Percentiles rank a stretch among this genome's conserved stretches.
Evolutionary conservation across 2,113 vertebrate genomes (phyloP).

Genomic region (Carettochelys insculpta): DNA sequence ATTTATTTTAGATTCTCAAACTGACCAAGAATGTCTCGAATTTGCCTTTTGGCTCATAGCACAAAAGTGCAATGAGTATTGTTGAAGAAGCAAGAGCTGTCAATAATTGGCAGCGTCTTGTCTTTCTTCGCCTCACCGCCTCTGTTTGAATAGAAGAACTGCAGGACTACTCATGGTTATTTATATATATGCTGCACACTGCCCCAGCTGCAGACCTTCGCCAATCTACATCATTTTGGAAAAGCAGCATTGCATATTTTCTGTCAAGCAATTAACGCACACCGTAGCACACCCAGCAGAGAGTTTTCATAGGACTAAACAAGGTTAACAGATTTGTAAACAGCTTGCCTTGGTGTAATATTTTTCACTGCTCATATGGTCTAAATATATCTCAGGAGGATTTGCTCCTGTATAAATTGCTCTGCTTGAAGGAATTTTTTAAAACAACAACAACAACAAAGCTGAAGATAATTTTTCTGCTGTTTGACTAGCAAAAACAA

Average conservation of each 20-base stretch:
- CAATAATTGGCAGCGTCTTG: background rate
- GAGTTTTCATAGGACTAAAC: slow-evolving; percentile 39
- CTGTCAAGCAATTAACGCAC: slow-evolving; percentile 34
- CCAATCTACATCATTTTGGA: background rate
- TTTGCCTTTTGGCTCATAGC: background rate
- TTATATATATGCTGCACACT: background rate
- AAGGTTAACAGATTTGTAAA: slow-evolving; percentile 45
- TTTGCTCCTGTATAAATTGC: slow-evolving; percentile 24
- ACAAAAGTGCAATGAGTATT: background rate
- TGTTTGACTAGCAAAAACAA: background rate
- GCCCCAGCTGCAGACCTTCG: slow-evolving; percentile 2
- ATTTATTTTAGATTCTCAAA: accelerated
- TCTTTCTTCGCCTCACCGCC: background rate
- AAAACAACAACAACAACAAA: background rate
- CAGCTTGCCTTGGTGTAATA: slow-evolving; percentile 46
- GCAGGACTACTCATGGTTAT: slow-evolving; percentile 22
- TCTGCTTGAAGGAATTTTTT: slow-evolving; percentile 43
- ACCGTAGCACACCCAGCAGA: background rate
- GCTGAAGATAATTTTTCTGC: background rate
- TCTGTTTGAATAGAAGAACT: slow-evolving; percentile 11
- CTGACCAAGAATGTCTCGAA: accelerated
- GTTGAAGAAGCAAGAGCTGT: accelerated
- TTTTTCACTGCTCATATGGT: slow-evolving; percentile 5
- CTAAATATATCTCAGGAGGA: slow-evolving; percentile 51
- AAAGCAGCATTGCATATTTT: background rate